Evolutionary conservation across 1,140 invertebrate genomes (phyloP), one percentile per base, ranked within the genome.

Genomic region (Hypsibius dujardini): DNA sequence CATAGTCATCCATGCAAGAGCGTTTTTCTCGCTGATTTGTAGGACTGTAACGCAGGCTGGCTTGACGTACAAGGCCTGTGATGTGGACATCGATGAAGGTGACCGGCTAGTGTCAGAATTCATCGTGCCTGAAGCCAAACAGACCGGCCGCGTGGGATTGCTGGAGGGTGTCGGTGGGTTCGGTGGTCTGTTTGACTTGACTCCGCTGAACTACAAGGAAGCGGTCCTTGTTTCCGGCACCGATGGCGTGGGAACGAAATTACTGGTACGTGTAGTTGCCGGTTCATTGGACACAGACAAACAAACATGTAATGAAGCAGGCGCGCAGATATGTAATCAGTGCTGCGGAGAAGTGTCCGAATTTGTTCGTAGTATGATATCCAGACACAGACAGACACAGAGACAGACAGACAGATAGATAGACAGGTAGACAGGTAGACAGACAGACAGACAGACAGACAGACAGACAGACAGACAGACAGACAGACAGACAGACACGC

Each of bases 181-280:
- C 81, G 95, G 92, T 60, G 94, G 90, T 0, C 81, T 96, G 1
- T 95, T 96, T 82, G 91, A 95, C 75, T 76, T 83, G 62, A 84
- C 84, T 80, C 80, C 75, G 79, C 84, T 67, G 85, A 84, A 46
- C 42, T 86, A 86, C 74, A 85, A 84, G 71, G 87, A 94, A 78
- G 91, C 92, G 0, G 81, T 95, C 1, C 81, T 98, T 1, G 90
- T 96, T 1, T 91, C 93, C 73, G 92, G 91, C 1, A 92, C 94
- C 1, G 94, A 97, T 81, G 95, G 95, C 28, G 93, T 98, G 46
- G 95, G 95, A 59, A 96, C 93, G 0, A 98, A 98, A 83, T 81
- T 90, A 60, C 94, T 88, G 84, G 90, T 88, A 80, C 76, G 75
- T 69, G 71, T 15, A 12, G 7, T 45, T 67, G 62, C 62, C 1